phyloP scores from a whole-genome alignment of 2,113 vertebrate genomes.

The Dasyprocta punctata region DNA sequence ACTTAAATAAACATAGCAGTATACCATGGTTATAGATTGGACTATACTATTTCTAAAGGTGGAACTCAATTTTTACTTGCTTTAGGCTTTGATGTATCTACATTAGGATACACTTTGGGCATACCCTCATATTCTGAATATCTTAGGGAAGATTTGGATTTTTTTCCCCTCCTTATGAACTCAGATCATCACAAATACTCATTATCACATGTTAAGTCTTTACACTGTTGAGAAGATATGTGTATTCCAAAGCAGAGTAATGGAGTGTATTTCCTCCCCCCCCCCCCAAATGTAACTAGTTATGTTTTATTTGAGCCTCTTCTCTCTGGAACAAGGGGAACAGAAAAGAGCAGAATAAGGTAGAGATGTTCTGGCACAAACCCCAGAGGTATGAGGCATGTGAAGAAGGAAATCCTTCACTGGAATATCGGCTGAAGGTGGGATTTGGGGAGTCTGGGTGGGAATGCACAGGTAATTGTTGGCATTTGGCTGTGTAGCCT shows the following conservation, averaged over 20 bases:
- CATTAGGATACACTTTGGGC: neutral
- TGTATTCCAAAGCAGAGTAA: neutral
- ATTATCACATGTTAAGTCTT: neutral
- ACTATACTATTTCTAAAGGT: neutral
- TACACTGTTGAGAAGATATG: neutral
- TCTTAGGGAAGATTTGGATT: neutral
- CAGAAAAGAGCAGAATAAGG: neutral
- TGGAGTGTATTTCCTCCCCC: too few relatives aligned
- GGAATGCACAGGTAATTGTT: neutral
- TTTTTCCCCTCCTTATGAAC: neutral
- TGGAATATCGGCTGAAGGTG: neutral
- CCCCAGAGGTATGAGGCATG: neutral
- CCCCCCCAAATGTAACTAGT: constrained; percentile 23
- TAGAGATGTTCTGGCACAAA: constrained; percentile 7
- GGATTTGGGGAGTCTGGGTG: neutral
- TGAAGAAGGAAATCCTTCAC: neutral
- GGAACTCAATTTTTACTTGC: neutral
- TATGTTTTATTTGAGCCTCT: constrained; percentile 75
- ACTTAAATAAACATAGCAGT: neutral
- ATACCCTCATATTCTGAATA: neutral
- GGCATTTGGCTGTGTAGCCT: neutral
- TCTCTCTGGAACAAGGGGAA: constrained; percentile 35
- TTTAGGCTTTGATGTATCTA: neutral
- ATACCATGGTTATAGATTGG: neutral
- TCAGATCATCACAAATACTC: neutral